phyloP scores from a whole-genome alignment of 2,113 vertebrate genomes.

The Tenrec ecaudatus region DNA sequence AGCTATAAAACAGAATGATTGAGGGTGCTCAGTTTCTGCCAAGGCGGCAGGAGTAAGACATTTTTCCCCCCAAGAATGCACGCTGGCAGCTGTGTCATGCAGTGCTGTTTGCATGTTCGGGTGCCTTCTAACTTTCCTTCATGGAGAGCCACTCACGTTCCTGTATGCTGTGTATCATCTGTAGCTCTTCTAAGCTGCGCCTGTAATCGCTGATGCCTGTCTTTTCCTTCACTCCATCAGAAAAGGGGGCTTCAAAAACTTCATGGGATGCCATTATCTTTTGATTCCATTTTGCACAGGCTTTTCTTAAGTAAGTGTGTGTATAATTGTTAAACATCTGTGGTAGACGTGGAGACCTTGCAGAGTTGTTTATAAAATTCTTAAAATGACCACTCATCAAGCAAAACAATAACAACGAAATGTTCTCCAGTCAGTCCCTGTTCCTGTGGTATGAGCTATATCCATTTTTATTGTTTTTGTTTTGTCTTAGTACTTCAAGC shows the following conservation, averaged over 20 bases:
- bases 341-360: not conserved
- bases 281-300: too few relatives aligned
- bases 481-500: constrained; percentile 76
- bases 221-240: constrained; percentile 10
- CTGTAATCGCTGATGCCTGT: not conserved
- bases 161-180: not conserved
- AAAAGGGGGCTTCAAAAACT: not conserved
- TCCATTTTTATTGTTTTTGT: constrained; percentile 77
- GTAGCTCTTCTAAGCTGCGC: not conserved
- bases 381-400: not conserved
- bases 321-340: not conserved
- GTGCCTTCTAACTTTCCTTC: not conserved
- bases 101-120: not conserved
- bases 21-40: not conserved
- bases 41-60: not conserved
- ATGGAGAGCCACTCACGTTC: constrained; percentile 31
- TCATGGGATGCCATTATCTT: too few relatives aligned
- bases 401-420: constrained; percentile 17
- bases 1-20: not conserved
- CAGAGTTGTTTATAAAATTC: not conserved
- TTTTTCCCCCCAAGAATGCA: not conserved
- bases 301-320: not conserved
- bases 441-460: constrained; percentile 51
- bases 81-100: not conserved
- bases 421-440: constrained; percentile 50